Evolutionary conservation across 2,797 vertebrate genomes (phyloP).

Genomic region (Eremophila alpestris): DNA sequence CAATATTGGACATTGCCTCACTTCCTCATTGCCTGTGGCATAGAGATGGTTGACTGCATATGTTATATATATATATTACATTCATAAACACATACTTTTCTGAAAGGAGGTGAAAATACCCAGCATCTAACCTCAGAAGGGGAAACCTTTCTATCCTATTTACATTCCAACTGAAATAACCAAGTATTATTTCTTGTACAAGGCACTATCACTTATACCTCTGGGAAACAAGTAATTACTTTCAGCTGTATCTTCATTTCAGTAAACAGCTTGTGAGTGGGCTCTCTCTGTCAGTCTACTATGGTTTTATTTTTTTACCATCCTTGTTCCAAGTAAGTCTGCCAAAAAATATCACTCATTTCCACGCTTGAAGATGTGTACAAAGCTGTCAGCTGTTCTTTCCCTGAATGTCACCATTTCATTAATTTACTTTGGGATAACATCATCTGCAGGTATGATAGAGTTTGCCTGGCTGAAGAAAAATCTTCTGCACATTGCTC

Average conservation of each 20-base stretch:
- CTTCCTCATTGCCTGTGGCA: slow-evolving; percentile 2
- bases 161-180: slow-evolving; percentile 60
- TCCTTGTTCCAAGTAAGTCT: slow-evolving; percentile 30
- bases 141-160: slow-evolving; percentile 29
- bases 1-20: slow-evolving; percentile 9
- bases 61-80: neutral
- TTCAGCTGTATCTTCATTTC: slow-evolving; percentile 58
- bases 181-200: slow-evolving; percentile 17
- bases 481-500: neutral
- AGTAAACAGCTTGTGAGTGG: slow-evolving; percentile 59
- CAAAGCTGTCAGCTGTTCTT: slow-evolving; percentile 45
- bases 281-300: slow-evolving; percentile 48
- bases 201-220: slow-evolving; percentile 40
- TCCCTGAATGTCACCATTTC: slow-evolving; percentile 47
- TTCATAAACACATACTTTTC: slow-evolving; percentile 6
- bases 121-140: slow-evolving; percentile 40
- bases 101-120: slow-evolving; percentile 11
- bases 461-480: slow-evolving; percentile 1
- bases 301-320: slow-evolving; percentile 31
- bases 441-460: slow-evolving; percentile 21
- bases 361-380: neutral
- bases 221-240: slow-evolving; percentile 58
- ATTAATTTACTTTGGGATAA: slow-evolving; percentile 46
- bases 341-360: slow-evolving; percentile 52
- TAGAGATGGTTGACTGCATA: slow-evolving; percentile 1